These are phyloP conservation scores for Verasper variegatus DNA, from an alignment of 2,113 vertebrate species.

Conservation along the genomic window DNA sequence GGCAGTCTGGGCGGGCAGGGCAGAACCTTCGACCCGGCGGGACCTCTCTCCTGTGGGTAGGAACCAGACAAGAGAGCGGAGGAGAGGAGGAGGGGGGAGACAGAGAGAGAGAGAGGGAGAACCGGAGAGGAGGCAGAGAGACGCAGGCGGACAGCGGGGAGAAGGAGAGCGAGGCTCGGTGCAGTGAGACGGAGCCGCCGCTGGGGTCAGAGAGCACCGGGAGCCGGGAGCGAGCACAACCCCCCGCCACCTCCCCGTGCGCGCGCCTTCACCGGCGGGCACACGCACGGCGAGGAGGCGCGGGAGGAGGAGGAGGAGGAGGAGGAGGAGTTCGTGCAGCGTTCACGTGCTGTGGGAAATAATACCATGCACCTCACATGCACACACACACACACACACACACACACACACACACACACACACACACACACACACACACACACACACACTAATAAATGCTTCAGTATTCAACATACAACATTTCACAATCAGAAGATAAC, in stretches of 20 bases:
- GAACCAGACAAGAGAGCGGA: slow-evolving; percentile 73
- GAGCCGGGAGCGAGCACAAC: slow-evolving; percentile 83
- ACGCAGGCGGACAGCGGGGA: background rate
- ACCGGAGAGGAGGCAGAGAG: background rate
- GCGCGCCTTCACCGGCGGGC: slow-evolving; percentile 63
- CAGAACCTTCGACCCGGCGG: slow-evolving; percentile 92
- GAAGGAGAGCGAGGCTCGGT: slow-evolving; percentile 61
- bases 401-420: too few relatives aligned
- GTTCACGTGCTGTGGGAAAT: slow-evolving; percentile 53
- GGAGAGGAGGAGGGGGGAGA: slow-evolving; percentile 23
- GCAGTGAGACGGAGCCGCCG: slow-evolving; percentile 91
- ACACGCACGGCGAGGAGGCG: slow-evolving; percentile 46
- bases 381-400: too few relatives aligned
- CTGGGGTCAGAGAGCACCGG: slow-evolving; percentile 93
- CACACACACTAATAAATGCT: background rate
- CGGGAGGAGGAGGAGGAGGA: background rate
- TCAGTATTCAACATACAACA: too few relatives aligned
- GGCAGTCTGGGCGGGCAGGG: slow-evolving; percentile 84
- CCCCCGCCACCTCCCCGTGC: slow-evolving; percentile 76
- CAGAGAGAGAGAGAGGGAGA: slow-evolving; percentile 63
- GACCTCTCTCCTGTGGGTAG: slow-evolving; percentile 82
- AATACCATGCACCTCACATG: too few relatives aligned
- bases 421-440: too few relatives aligned
- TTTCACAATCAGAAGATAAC: too few relatives aligned
- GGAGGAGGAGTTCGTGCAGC: slow-evolving; percentile 45